phyloP scores from a whole-genome alignment of 2,113 vertebrate species.

The Balaeniceps rex region DNA sequence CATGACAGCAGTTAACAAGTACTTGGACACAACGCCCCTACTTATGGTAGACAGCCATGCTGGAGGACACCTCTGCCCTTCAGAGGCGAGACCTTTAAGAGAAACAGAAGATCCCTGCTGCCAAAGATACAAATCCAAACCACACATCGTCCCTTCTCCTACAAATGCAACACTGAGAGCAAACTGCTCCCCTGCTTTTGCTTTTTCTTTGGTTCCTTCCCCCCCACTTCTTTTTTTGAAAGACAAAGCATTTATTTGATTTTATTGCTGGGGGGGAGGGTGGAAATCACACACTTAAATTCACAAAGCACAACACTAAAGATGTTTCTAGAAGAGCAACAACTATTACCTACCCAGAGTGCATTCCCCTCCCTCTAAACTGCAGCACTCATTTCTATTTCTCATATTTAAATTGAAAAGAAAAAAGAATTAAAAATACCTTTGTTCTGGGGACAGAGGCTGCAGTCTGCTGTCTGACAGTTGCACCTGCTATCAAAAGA shows the following conservation, averaged over 20 bases:
- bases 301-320: background rate
- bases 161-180: background rate
- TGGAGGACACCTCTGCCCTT: background rate
- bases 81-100: background rate
- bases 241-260: background rate
- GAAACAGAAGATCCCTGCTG: background rate
- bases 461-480: constrained; percentile 71
- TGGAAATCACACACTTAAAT: background rate
- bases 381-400: background rate
- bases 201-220: background rate
- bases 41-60: background rate
- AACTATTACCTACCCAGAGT: background rate
- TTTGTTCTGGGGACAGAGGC: constrained; percentile 75
- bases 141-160: background rate
- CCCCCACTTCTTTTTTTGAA: background rate
- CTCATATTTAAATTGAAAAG: background rate
- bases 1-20: background rate
- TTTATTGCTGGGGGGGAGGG: background rate
- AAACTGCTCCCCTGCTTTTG: background rate
- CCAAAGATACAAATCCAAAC: background rate
- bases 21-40: background rate
- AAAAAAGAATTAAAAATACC: constrained; percentile 58
- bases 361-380: background rate
- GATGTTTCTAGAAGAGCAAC: background rate
- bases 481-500: constrained; percentile 61